Evolutionary conservation across 2,797 vertebrate species (phyloP), one percentile per base, ranked within the genome.

Genomic region (Thalassophryne amazonica): DNA sequence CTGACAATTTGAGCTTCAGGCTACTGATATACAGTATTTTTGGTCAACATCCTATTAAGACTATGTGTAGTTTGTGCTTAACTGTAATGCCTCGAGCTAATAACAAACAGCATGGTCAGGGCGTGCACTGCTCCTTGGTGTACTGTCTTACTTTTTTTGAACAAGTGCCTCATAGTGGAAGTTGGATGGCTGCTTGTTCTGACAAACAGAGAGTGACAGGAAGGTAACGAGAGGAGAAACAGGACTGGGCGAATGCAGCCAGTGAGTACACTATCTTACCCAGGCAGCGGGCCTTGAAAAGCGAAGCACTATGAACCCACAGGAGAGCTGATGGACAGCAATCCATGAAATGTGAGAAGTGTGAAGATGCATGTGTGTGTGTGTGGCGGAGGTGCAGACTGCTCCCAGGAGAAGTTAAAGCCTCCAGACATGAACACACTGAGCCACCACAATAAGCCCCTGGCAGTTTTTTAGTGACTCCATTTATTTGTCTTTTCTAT

Each of bases 211-310:
- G 15, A 51, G 19, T 10, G 25, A 48, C 19, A 27, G 29, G 18
- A 48, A 31, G 25, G 31, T 9, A 27, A 36, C 42, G 12, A 40
- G 17, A 35, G n/a, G 3, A 19, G 27, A 27, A 32, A 37, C 18
- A 40, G 10, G 28, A 22, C 54, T 12, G 20, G 34, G 12, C 47
- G 27, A 15, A 15, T 8, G 38, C 28, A 12, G 45, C 36, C 53
- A 45, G 28, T 3, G 15, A 42, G 22, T 2, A 9, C 14, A 16
- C 43, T 51, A 68, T 71, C 67, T 68, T 17, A 1, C 17, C 15
- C 3, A 1, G 38, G 14, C 68, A 48, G 56, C 22, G 49, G 23
- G 28, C 47, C 24, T 38, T 10, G 1, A 29, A 37, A 32, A 47
- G 16, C 14, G 16, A 22, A 16, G 17, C 20, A 12, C 22, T 7